Evolutionary conservation across 2,797 vertebrate genomes (phyloP), one percentile per base, ranked within the genome.

Genomic region (Channallabes apus): DNA sequence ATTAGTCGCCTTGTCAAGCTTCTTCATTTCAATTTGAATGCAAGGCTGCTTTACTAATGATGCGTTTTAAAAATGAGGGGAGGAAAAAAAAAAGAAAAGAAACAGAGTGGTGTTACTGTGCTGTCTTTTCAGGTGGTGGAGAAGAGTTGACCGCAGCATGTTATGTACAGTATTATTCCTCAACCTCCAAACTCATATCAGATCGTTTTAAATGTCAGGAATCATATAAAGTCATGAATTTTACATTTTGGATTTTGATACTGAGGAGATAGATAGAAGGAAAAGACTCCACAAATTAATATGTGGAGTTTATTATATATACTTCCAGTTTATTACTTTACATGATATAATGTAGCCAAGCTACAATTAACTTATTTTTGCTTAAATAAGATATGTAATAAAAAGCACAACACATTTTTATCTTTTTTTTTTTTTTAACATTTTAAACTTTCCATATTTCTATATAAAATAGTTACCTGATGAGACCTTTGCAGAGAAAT

Each of bases 1-100:
- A 68, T 51, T 82, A 82, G 51, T 56, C 61, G 61, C 62, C 29
- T 82, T 68, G 54, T 59, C 81, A 61, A 59, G 35, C 67, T 80
- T 80, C 77, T 51, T 80, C 83, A 69, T 85, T 61, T 62, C 62
- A 62, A 77, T 77, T 69, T 46, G 85, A 59, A 59, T 18, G 62
- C 71, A 68, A 77, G 62, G 18, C 71, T 61, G 80, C 64, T 46
- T 68, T 68, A 14, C 71, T 85, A 85, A 85, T 85, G 79, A 80
- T 51, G 78, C 58, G 41, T 80, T 80, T 80, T 51, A 35, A 61
- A 56, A 77, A 59, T 2, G 29, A 77, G 46, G 20, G 3, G 7
- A 17, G 12, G 20, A 6, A 7, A 41, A n/a, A 78, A 62, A 38
- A 64, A n/a, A 51, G 41, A 51, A 27, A 9, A 18, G 77, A 64